phyloP scores from a whole-genome alignment of 2,113 vertebrate species.

The Sigmodon hispidus region DNA sequence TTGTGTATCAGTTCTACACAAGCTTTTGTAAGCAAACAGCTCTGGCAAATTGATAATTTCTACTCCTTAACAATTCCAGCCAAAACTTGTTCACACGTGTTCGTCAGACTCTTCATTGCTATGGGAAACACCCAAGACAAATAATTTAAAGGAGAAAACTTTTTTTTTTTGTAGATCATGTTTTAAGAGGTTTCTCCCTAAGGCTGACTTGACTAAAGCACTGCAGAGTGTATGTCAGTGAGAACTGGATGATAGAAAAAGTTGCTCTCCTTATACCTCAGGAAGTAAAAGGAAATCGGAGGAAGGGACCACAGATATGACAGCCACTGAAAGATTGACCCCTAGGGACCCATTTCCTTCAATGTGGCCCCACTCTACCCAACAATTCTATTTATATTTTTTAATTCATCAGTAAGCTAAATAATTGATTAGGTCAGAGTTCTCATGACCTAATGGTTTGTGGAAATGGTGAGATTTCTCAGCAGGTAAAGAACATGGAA shows the following conservation, averaged over 20 bases:
- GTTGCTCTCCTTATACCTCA: background rate
- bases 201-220: background rate
- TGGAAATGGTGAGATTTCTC: background rate
- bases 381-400: background rate
- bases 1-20: background rate
- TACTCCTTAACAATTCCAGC: background rate
- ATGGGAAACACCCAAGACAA: background rate
- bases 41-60: background rate
- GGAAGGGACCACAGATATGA: background rate
- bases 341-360: background rate
- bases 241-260: background rate
- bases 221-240: background rate
- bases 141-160: background rate
- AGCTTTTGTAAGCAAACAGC: background rate
- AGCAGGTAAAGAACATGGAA: background rate
- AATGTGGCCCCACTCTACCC: background rate
- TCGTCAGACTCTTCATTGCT: background rate
- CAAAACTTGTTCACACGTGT: background rate
- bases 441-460: background rate
- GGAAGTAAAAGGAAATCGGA: background rate
- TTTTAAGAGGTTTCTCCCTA: background rate
- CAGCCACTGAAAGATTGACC: background rate
- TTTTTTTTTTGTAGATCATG: background rate
- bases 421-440: background rate
- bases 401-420: background rate